phyloP scores from a whole-genome alignment of 2,113 vertebrate species.

The Monopterus albus region DNA sequence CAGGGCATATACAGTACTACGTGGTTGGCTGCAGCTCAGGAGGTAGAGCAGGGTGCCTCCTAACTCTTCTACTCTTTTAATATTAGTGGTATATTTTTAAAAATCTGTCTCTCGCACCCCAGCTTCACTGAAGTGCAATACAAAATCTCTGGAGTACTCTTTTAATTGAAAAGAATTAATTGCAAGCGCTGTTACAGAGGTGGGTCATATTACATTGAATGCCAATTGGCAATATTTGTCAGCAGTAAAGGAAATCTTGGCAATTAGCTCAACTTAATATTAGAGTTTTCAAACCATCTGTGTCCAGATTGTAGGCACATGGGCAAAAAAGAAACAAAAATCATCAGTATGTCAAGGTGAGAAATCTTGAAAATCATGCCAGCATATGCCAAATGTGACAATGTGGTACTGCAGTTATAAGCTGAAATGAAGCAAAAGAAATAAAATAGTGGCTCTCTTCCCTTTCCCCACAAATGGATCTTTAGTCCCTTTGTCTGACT shows the following conservation, averaged over 20 bases:
- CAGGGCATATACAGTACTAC: background rate
- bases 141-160: background rate
- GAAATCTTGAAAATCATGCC: slow-evolving; percentile 15
- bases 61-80: background rate
- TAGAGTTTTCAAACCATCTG: slow-evolving; percentile 45
- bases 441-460: background rate
- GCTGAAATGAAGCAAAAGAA: background rate
- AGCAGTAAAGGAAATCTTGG: background rate
- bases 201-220: slow-evolving; percentile 15
- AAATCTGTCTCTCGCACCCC: background rate
- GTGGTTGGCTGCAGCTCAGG: too few species aligned
- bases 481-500: background rate
- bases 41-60: too few species aligned
- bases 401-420: background rate
- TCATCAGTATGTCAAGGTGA: slow-evolving; percentile 32
- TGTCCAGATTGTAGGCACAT: slow-evolving; percentile 15
- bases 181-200: background rate
- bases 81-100: background rate
- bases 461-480: background rate
- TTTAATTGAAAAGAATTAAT: slow-evolving; percentile 1
- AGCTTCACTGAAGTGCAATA: background rate
- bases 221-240: slow-evolving; percentile 12
- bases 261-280: slow-evolving; percentile 17
- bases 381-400: slow-evolving; percentile 16
- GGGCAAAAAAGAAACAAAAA: slow-evolving; percentile 22